Percentiles rank a stretch among this genome's conserved stretches.
Conservation (phyloP, 1,140 invertebrate genomes). For the Cheumatopsyche charites region DNA sequence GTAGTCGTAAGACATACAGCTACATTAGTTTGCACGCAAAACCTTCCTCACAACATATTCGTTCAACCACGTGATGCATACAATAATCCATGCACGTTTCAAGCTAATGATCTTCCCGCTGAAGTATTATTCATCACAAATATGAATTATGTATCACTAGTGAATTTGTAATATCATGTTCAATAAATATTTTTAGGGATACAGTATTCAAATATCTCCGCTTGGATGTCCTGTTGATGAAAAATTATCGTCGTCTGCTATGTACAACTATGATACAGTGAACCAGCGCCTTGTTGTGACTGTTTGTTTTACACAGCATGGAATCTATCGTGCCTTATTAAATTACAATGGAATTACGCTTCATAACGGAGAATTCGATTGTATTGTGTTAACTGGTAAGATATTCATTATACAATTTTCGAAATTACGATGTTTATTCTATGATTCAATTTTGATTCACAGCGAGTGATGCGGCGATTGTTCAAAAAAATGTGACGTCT, state of each 20-base stretch:
- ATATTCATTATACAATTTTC: slow-evolving; percentile 12
- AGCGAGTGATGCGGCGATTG: slow-evolving; percentile 81
- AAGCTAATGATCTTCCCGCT: slow-evolving; percentile 68
- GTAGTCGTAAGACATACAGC: slow-evolving; percentile 85
- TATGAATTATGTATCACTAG: no score
- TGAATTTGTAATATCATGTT: slow-evolving; percentile 12
- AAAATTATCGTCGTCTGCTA: slow-evolving; percentile 63
- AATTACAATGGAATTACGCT: slow-evolving; percentile 78
- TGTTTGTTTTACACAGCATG: slow-evolving; percentile 63
- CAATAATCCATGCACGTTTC: slow-evolving; percentile 80
- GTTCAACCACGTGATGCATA: slow-evolving; percentile 90
- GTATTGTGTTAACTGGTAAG: slow-evolving; percentile 86
- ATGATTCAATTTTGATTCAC: slow-evolving; percentile 40
- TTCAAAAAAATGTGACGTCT: slow-evolving; percentile 85
- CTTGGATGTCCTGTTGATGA: slow-evolving; percentile 60
- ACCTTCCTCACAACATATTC: slow-evolving; percentile 76
- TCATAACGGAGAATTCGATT: slow-evolving; percentile 91
- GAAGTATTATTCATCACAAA: slow-evolving; percentile 58
- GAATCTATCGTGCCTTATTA: slow-evolving; percentile 83
- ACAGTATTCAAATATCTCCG: slow-evolving; percentile 63
- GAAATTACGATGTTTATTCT: background rate
- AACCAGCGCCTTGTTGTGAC: slow-evolving; percentile 63
- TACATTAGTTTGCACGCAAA: slow-evolving; percentile 82
- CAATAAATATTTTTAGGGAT: slow-evolving; percentile 59
- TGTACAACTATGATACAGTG: slow-evolving; percentile 62